Conservation (phyloP, 2,113 vertebrate species). For the Tylochromis polylepis region DNA sequence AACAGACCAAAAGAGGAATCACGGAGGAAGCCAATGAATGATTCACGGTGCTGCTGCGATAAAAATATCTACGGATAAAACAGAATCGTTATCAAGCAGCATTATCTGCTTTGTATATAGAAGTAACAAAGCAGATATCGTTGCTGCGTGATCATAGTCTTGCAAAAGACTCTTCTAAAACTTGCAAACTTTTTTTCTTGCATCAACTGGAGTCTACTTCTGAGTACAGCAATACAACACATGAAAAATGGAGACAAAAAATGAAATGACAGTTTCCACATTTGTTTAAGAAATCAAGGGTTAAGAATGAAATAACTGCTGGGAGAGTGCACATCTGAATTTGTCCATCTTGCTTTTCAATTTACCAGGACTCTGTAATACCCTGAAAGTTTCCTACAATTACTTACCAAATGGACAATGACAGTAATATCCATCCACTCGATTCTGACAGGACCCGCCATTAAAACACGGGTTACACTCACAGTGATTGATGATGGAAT, state of each 20-base stretch:
- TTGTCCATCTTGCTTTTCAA: conserved; percentile 22
- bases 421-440: conserved; percentile 90
- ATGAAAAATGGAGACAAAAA: conserved; percentile 25
- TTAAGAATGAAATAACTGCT: background rate
- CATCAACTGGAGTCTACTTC: background rate
- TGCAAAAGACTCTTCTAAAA: background rate
- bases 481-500: conserved; percentile 94
- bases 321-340: background rate
- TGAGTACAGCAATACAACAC: background rate
- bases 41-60: conserved; percentile 1
- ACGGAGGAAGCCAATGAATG: conserved; percentile 18
- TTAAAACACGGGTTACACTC: conserved; percentile 98
- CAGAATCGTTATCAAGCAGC: background rate
- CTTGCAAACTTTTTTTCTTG: background rate
- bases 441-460: conserved; percentile 92
- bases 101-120: background rate
- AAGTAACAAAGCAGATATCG: background rate
- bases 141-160: background rate
- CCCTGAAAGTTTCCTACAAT: conserved; percentile 14
- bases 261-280: conserved; percentile 29
- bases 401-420: conserved; percentile 97
- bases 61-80: conserved; percentile 31
- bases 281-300: conserved; percentile 11
- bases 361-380: background rate
- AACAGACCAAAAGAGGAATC: conserved; percentile 9